phyloP scores from a whole-genome alignment of 2,797 vertebrate genomes.

The Echiichthys vipera region DNA sequence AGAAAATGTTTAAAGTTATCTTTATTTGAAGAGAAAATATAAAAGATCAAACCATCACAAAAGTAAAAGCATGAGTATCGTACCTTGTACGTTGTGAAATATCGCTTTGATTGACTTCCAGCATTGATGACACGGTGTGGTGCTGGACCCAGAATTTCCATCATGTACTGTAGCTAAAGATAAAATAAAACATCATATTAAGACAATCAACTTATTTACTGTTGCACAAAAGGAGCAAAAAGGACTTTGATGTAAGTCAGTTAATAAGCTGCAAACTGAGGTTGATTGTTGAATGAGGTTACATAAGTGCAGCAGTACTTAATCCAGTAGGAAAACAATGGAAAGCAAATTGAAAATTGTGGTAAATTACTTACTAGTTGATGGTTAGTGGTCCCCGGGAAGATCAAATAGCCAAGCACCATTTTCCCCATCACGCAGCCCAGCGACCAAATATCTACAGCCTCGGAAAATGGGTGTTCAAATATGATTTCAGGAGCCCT shows the following conservation, averaged over 20 bases:
- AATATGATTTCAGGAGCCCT: conserved; percentile 9
- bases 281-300: too few relatives aligned
- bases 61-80: not conserved
- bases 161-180: not conserved
- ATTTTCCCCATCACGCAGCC: not conserved
- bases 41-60: not conserved
- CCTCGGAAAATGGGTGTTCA: not conserved
- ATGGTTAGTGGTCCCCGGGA: not conserved
- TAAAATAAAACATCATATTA: not conserved
- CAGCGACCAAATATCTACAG: conserved; percentile 16
- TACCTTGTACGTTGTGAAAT: not conserved
- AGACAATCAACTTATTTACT: too few relatives aligned
- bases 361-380: not conserved
- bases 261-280: too few relatives aligned
- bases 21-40: not conserved
- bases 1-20: too few relatives aligned
- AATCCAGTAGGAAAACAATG: too few relatives aligned
- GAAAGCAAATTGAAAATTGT: too few relatives aligned
- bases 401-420: not conserved
- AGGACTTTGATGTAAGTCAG: too few relatives aligned
- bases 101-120: too few relatives aligned
- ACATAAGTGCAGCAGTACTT: too few relatives aligned
- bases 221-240: too few relatives aligned
- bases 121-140: not conserved
- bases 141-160: not conserved